These are phyloP conservation scores for Hippopotamyrus pictus DNA, from an alignment of 2,797 vertebrate genomes.

Conservation along the genomic window DNA sequence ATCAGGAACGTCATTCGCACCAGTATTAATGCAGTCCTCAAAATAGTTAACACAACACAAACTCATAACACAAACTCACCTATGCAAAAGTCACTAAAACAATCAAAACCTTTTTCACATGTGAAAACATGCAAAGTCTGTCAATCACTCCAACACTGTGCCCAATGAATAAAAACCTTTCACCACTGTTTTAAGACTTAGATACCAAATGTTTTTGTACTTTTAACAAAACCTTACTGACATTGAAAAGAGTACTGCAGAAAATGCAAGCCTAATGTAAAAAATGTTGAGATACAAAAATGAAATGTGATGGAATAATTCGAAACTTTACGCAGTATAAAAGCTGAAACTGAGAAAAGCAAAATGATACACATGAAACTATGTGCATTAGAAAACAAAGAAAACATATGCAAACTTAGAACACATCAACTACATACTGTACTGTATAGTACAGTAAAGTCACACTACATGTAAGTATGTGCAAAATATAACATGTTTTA, in stretches of 20 bases:
- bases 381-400: not conserved
- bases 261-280: not conserved
- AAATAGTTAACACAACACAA: no score
- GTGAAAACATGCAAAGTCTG: not conserved
- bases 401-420: not conserved
- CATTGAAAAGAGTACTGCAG: not conserved
- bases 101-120: not conserved
- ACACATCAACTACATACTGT: not conserved
- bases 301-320: not conserved
- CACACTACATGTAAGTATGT: not conserved
- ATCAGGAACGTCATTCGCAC: not conserved
- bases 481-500: no score
- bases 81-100: not conserved
- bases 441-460: not conserved
- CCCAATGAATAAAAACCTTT: not conserved
- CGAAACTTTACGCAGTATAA: not conserved
- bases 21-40: not conserved
- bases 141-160: not conserved
- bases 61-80: not conserved
- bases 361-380: not conserved
- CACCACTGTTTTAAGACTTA: not conserved
- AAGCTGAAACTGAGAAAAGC: not conserved
- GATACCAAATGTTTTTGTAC: not conserved
- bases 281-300: not conserved
- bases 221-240: not conserved